Conservation (phyloP, 2,888 invertebrate species). For the Drosophila gaucha region DNA sequence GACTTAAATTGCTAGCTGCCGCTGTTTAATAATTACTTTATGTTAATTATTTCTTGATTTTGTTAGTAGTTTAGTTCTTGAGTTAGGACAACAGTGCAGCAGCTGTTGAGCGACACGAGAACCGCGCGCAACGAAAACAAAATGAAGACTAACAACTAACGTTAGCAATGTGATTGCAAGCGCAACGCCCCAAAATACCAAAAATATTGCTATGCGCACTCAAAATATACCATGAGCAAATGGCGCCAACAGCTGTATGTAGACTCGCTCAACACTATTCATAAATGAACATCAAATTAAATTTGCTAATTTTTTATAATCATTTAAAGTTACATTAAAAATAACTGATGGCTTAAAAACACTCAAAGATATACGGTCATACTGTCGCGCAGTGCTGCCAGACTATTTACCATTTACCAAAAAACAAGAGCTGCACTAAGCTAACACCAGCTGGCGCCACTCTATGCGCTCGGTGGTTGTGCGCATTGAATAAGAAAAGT, state of each 20-base stretch:
- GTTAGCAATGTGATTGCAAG: constrained; percentile 50
- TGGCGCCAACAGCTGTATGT: not conserved
- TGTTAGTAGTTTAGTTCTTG: constrained; percentile 35
- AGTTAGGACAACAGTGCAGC: constrained; percentile 30
- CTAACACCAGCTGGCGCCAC: constrained; percentile 26
- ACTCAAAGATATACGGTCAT: not conserved
- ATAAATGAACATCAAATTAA: not conserved
- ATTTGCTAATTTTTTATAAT: not conserved
- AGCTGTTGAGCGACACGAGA: constrained; percentile 17
- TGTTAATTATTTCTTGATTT: constrained; percentile 34
- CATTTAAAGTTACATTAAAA: not conserved
- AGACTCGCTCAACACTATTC: too few species aligned
- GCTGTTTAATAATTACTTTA: constrained; percentile 24
- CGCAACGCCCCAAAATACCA: constrained; percentile 58
- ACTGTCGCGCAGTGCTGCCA: constrained; percentile 32
- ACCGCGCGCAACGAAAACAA: constrained; percentile 60
- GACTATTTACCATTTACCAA: constrained; percentile 2
- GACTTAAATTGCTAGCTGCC: constrained; percentile 13
- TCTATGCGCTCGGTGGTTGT: constrained; percentile 8
- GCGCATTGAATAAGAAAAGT: constrained; percentile 4
- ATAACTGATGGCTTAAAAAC: not conserved
- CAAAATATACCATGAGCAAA: constrained; percentile 23
- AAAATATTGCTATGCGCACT: constrained; percentile 10
- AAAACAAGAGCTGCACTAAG: too few species aligned
- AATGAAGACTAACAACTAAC: constrained; percentile 57